These are phyloP conservation scores for Anguilla anguilla DNA, from an alignment of 2,797 vertebrate species.

Conservation along the genomic window DNA sequence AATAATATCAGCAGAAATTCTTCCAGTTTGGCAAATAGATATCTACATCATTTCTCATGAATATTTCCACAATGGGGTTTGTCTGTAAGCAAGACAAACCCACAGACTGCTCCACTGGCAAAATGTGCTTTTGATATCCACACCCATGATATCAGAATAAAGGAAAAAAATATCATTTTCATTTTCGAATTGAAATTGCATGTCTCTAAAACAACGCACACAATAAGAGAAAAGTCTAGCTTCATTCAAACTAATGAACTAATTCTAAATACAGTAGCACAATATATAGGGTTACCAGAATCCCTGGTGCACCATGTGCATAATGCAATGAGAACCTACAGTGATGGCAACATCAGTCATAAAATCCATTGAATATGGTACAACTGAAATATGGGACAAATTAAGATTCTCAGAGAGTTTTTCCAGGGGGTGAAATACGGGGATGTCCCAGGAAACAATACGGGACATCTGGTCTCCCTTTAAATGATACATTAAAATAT, in stretches of 20 bases:
- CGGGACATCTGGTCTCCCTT: too few relatives aligned
- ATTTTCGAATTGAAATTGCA: background rate
- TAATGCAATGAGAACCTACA: background rate
- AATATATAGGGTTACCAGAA: background rate
- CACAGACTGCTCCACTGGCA: background rate
- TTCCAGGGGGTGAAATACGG: too few relatives aligned
- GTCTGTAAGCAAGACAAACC: background rate
- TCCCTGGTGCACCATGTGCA: background rate
- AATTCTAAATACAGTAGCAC: background rate
- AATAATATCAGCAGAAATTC: background rate
- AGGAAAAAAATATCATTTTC: background rate
- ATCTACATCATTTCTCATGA: background rate
- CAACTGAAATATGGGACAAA: conserved; percentile 4
- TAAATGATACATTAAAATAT: too few relatives aligned
- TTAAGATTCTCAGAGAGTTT: background rate
- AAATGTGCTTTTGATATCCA: background rate
- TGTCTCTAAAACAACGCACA: background rate
- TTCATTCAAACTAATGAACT: background rate
- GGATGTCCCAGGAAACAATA: too few relatives aligned
- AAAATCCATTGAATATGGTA: background rate
- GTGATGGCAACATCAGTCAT: background rate
- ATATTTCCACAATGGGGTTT: background rate
- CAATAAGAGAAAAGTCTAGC: background rate
- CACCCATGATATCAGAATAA: background rate
- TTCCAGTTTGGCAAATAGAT: background rate